Evolutionary conservation across 2,888 invertebrate species (phyloP).

Genomic region (Andricus curvator): DNA sequence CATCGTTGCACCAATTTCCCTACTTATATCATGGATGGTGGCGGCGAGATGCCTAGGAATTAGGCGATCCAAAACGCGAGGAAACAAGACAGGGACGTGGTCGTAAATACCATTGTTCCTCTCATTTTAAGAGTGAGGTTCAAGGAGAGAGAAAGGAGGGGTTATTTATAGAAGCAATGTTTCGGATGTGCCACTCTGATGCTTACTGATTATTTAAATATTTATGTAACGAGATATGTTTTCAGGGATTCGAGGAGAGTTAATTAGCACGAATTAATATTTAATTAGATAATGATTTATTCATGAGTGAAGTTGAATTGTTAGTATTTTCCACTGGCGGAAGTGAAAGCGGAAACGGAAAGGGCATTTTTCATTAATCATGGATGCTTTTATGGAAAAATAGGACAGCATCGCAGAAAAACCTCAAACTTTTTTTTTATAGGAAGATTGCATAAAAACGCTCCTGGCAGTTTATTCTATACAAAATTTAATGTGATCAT

Average conservation of each 20-base stretch:
- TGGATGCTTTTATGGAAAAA: background rate
- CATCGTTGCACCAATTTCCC: slow-evolving; percentile 35
- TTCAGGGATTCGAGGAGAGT: background rate
- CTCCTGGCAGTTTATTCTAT: too few relatives aligned
- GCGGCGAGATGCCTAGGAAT: slow-evolving; percentile 2
- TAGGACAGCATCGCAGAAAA: background rate
- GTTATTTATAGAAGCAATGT: background rate
- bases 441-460: too few relatives aligned
- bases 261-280: background rate
- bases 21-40: slow-evolving; percentile 9
- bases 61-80: background rate
- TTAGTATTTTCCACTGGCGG: background rate
- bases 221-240: background rate
- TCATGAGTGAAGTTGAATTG: background rate
- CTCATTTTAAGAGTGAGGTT: background rate
- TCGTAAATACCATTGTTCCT: background rate
- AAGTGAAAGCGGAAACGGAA: background rate
- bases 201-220: background rate
- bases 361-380: slow-evolving; percentile 9
- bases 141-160: background rate
- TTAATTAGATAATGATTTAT: background rate
- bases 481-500: too few relatives aligned
- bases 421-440: too few relatives aligned
- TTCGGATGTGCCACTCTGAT: background rate
- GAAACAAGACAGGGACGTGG: background rate